Evolutionary conservation across 2,797 vertebrate species (phyloP).

Genomic region (Lates japonicus): DNA sequence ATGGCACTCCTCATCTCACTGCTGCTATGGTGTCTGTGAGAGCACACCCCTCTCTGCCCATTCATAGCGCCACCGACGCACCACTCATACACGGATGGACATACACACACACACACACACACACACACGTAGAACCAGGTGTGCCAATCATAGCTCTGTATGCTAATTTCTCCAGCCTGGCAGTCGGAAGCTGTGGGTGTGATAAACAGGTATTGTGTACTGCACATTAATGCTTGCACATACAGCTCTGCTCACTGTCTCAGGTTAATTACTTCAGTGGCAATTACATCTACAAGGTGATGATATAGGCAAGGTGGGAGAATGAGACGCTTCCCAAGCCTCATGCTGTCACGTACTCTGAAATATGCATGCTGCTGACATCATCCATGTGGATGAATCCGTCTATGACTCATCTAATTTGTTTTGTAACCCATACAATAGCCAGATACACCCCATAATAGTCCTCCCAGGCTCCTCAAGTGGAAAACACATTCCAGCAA

Average conservation of each 20-base stretch:
- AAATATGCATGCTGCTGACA: slow-evolving; percentile 51
- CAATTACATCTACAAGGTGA: slow-evolving; percentile 3
- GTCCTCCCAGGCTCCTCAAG: slow-evolving; percentile 10
- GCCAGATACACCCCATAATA: slow-evolving; percentile 27
- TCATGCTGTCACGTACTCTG: not conserved
- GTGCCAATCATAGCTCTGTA: slow-evolving; percentile 49
- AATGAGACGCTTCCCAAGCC: slow-evolving; percentile 22
- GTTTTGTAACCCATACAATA: slow-evolving; percentile 52
- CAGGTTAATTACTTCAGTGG: slow-evolving; percentile 26
- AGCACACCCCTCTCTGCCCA: slow-evolving; percentile 79
- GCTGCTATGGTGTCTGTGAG: slow-evolving; percentile 74
- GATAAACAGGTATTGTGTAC: slow-evolving; percentile 3
- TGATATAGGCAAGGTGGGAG: not conserved
- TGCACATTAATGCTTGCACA: slow-evolving; percentile 12
- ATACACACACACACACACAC: slow-evolving; percentile 2
- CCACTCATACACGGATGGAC: slow-evolving; percentile 53
- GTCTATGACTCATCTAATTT: slow-evolving; percentile 69
- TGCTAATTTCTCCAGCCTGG: slow-evolving; percentile 24
- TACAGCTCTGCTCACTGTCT: slow-evolving; percentile 9
- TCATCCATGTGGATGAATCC: slow-evolving; percentile 45
- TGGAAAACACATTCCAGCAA: slow-evolving; percentile 69
- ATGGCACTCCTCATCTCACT: slow-evolving; percentile 76
- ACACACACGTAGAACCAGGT: slow-evolving; percentile 41
- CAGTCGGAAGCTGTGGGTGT: slow-evolving; percentile 22
- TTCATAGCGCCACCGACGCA: slow-evolving; percentile 80